Conservation (phyloP, 1,140 invertebrate genomes). For the Archegozetes longisetosus region DNA sequence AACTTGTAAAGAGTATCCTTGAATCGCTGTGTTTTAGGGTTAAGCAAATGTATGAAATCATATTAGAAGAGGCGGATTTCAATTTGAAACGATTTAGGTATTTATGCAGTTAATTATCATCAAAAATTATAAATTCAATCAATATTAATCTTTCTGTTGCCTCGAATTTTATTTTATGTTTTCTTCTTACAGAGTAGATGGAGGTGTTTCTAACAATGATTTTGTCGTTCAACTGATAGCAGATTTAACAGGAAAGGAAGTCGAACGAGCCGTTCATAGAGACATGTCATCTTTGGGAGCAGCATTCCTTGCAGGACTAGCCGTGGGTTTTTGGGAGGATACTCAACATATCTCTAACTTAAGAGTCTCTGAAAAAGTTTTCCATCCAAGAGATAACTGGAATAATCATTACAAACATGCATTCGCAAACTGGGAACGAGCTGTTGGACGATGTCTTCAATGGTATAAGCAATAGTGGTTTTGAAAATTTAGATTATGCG, state of each 20-base stretch:
- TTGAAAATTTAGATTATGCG: no score
- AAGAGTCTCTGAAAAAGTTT: background rate
- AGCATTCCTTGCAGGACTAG: slow-evolving; percentile 61
- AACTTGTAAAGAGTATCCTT: slow-evolving; percentile 62
- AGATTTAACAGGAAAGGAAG: slow-evolving; percentile 51
- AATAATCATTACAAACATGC: background rate
- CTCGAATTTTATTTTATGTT: background rate
- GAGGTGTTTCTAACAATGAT: slow-evolving; percentile 80
- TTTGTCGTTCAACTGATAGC: slow-evolving; percentile 73
- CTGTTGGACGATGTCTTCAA: background rate
- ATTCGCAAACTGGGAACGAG: background rate
- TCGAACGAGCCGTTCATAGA: slow-evolving; percentile 46
- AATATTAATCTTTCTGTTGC: no score
- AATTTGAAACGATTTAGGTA: slow-evolving; percentile 44
- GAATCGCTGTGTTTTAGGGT: slow-evolving; percentile 75
- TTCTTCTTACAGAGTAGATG: slow-evolving; percentile 50
- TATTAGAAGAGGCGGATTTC: slow-evolving; percentile 45
- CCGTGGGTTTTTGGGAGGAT: slow-evolving; percentile 39
- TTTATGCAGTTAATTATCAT: slow-evolving; percentile 6
- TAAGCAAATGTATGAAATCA: slow-evolving; percentile 50
- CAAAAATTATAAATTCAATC: no score
- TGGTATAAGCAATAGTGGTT: background rate
- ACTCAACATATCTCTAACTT: background rate
- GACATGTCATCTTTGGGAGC: slow-evolving; percentile 65
- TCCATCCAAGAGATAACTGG: background rate